Evolutionary conservation across 2,888 invertebrate species (phyloP).

Genomic region (Pelosia muscerda): DNA sequence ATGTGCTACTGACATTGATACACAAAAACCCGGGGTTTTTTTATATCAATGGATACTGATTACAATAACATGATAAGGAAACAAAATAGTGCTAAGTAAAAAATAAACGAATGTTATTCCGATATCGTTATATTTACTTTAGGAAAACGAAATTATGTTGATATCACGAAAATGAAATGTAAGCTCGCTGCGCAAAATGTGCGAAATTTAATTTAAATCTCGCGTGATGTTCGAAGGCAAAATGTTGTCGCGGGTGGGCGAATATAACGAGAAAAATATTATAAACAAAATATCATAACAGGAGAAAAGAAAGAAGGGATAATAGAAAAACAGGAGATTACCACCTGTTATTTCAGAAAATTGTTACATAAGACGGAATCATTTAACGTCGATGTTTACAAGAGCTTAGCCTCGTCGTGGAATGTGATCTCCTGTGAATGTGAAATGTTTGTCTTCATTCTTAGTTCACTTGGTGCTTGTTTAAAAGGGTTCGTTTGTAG

Average conservation of each 20-base stretch:
- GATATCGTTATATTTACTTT: conserved; percentile 4
- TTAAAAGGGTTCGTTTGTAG: conserved; percentile 22
- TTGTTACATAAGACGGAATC: conserved; percentile 35
- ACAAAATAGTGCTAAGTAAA: neutral
- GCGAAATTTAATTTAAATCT: conserved; percentile 58
- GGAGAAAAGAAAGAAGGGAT: conserved; percentile 29
- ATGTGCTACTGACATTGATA: too few species aligned
- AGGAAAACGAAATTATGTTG: neutral
- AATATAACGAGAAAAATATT: conserved; percentile 50
- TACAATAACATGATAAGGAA: neutral
- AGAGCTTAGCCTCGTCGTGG: conserved; percentile 9
- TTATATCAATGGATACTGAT: too few species aligned
- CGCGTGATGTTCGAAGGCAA: conserved; percentile 54
- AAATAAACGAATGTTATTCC: neutral
- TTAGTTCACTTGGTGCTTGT: conserved; percentile 22
- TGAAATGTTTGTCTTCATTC: conserved; percentile 25
- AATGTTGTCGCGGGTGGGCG: conserved; percentile 45
- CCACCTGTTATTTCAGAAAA: conserved; percentile 58
- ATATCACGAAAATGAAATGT: conserved; percentile 51
- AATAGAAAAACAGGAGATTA: conserved; percentile 55
- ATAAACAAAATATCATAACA: conserved; percentile 44
- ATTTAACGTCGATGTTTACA: conserved; percentile 22
- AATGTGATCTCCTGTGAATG: conserved; percentile 19
- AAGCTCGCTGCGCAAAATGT: conserved; percentile 50
- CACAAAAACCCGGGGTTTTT: too few species aligned